phyloP scores from a whole-genome alignment of 2,888 invertebrate species.

The Fissipunctia ypsillon region DNA sequence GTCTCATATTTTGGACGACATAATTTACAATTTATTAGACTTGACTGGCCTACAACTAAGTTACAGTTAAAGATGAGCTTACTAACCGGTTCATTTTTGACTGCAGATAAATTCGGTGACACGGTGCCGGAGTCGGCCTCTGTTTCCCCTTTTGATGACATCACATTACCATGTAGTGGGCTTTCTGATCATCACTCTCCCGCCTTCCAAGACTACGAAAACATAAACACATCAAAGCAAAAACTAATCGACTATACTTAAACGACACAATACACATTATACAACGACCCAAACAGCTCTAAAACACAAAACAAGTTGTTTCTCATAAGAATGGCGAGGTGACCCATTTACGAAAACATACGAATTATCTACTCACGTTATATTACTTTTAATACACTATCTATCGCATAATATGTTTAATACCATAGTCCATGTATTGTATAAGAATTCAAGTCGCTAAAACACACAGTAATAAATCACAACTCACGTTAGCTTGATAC shows the following conservation, averaged over 20 bases:
- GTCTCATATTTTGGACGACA: background rate
- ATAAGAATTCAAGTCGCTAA: conserved; percentile 64
- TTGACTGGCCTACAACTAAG: conserved; percentile 38
- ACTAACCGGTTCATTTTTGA: conserved; percentile 89
- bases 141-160: conserved; percentile 91
- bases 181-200: conserved; percentile 89
- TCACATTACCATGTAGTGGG: conserved; percentile 88
- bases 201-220: conserved; percentile 84
- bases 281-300: conserved; percentile 68
- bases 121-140: conserved; percentile 90
- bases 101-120: conserved; percentile 85
- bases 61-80: conserved; percentile 59
- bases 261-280: conserved; percentile 63
- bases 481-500: conserved; percentile 90
- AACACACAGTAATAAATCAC: conserved; percentile 76
- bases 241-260: conserved; percentile 59
- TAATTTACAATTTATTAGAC: conserved; percentile 22
- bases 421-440: conserved; percentile 66
- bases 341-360: conserved; percentile 91
- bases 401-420: conserved; percentile 72
- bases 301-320: conserved; percentile 82
- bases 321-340: conserved; percentile 89
- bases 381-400: conserved; percentile 81
- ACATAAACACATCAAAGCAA: conserved; percentile 75
- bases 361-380: conserved; percentile 87